A percentile compares a stretch with the other conserved stretches of the same genome.
These are phyloP conservation scores for Macrosiphum euphorbiae DNA, from an alignment of 2,888 invertebrate species.

Conservation along the genomic window DNA sequence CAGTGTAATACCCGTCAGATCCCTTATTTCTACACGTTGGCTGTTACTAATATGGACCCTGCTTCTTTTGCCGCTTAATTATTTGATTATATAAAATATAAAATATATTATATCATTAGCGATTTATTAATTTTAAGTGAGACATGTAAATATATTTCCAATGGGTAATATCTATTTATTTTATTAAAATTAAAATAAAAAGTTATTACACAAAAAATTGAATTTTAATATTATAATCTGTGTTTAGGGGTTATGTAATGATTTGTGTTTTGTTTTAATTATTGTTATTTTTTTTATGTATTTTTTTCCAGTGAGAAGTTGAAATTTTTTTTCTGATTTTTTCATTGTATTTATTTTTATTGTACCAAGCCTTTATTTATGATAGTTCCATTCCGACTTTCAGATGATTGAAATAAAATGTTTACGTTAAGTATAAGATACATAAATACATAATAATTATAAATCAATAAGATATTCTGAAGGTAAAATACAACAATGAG, in stretches of 20 bases:
- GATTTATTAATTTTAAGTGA: neutral
- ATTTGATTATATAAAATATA: neutral
- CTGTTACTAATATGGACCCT: neutral
- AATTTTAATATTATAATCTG: neutral
- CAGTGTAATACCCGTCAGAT: neutral
- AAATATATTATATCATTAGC: neutral
- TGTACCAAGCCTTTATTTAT: neutral
- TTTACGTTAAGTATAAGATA: neutral
- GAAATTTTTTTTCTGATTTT: neutral
- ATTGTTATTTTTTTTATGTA: neutral
- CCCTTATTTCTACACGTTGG: neutral
- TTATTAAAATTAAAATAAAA: neutral
- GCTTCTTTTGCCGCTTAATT: neutral
- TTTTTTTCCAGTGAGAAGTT: neutral
- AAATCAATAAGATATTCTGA: neutral
- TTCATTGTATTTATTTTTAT: neutral
- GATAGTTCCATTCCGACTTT: neutral
- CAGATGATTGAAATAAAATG: neutral
- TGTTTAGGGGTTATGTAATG: no score
- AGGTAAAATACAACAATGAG: neutral
- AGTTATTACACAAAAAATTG: neutral
- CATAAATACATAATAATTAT: neutral
- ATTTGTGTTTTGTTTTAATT: neutral
- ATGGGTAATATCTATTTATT: neutral
- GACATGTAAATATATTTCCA: neutral